Base-by-base conservation (phyloP, 2,888 invertebrate species). In the Thecocarcelia acutangulata region DNA sequence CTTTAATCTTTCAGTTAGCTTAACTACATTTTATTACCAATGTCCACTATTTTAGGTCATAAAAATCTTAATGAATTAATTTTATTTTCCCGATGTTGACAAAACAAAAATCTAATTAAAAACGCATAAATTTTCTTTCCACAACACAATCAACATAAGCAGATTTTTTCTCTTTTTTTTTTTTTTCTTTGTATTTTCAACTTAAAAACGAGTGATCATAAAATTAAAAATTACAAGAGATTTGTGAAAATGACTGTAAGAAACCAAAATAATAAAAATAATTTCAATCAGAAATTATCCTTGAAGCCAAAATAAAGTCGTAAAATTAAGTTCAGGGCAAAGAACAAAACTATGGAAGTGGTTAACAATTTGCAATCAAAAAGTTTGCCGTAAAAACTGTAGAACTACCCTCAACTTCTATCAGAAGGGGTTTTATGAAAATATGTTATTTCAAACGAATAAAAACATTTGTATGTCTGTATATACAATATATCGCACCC, bases 61-160 rank as follows among this genome's bases (percentile, higher is more conserved):
- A 78, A 82, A 81, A 82, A 74, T 46, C 21, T 17, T 59, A 75
- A 82, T 82, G 70, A 78, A 82, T 78, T 78, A 78, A 74, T 74
- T 78, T 69, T 59, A 63, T 54, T 15, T 13, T 44, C 40, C n/a
- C 19, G 4, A 54, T n/a, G 8, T 50, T 54, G 42, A n/a, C 46
- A 17, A 68, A 50, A 63, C 11, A 68, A 58, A 73, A 69, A 77
- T 74, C 77, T 63, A 82, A 82, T 82, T 82, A 77, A 77, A 82
- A 72, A 33, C 42, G 13, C 59, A 77, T 77, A 77, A 77, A 73
- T 68, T 76, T 76, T 75, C 69, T 63, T 70, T 17, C 9, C 21
- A 46, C 15, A 48, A 70, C 66, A 76, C 61, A 52, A 52, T 63
- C 77, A 63, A 63, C 37, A 70, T 77, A 56, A 69, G 69, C 61